These are phyloP conservation scores for Catharus minimus DNA, from an alignment of 2,113 vertebrate genomes.

Conservation along the genomic window DNA sequence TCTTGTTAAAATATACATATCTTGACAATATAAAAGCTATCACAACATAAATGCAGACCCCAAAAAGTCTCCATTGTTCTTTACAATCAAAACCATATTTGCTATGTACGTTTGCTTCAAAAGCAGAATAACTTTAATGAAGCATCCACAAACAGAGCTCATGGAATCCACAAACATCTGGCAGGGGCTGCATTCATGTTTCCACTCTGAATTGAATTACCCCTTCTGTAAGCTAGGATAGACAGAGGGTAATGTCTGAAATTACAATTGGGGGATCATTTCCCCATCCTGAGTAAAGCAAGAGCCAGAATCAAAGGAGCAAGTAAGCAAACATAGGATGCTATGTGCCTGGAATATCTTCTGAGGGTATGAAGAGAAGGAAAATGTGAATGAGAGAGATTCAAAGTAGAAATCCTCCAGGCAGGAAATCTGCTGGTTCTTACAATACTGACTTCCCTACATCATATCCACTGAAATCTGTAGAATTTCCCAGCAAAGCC, in stretches of 20 bases:
- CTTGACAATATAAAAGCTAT: constrained; percentile 3
- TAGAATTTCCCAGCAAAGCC: not conserved
- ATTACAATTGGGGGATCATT: constrained; percentile 7
- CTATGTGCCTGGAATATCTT: not conserved
- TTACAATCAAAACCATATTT: constrained; percentile 53
- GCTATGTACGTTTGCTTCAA: constrained; percentile 31
- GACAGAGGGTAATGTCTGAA: constrained; percentile 36
- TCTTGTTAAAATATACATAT: not conserved
- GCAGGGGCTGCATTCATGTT: constrained; percentile 16
- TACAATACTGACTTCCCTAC: not conserved
- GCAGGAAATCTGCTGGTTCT: not conserved
- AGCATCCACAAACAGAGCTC: constrained; percentile 32
- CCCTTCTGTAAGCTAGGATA: constrained; percentile 24
- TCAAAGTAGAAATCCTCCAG: not conserved
- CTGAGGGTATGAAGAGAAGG: not conserved
- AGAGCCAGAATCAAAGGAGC: not conserved
- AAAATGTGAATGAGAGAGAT: not conserved
- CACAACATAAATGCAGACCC: not conserved
- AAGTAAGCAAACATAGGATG: not conserved
- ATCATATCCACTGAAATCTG: not conserved
- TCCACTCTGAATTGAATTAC: constrained; percentile 62
- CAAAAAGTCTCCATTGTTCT: not conserved
- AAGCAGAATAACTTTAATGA: constrained; percentile 24
- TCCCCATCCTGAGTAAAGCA: constrained; percentile 23
- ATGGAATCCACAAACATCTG: constrained; percentile 57